These are phyloP conservation scores for Mactromeris polynyma DNA, from an alignment of 2,888 invertebrate species.

Conservation along the genomic window DNA sequence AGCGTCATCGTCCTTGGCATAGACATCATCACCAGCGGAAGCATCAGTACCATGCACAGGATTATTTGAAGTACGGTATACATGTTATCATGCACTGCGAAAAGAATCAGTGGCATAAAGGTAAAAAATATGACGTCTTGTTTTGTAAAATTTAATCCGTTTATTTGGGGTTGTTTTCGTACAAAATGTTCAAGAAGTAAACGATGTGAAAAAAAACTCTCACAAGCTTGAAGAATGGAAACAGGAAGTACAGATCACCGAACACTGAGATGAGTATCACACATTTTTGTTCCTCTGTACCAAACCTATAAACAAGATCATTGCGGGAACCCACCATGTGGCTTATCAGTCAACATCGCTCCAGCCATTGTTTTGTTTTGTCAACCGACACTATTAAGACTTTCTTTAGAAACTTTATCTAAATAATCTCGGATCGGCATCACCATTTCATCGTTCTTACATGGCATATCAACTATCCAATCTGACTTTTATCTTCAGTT, in stretches of 20 bases:
- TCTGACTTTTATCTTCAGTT: constrained; percentile 64
- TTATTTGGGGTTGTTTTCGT: neutral
- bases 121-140: too few relatives aligned
- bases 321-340: constrained; percentile 7
- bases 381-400: constrained; percentile 41
- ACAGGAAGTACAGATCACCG: constrained; percentile 33
- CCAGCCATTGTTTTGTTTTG: constrained; percentile 55
- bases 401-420: constrained; percentile 46
- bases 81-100: too few relatives aligned
- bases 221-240: neutral
- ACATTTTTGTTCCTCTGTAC: neutral
- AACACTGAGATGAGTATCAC: neutral
- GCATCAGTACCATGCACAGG: too few relatives aligned
- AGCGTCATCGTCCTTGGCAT: neutral
- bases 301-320: constrained; percentile 22
- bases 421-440: constrained; percentile 36
- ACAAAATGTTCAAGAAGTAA: neutral
- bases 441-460: constrained; percentile 32
- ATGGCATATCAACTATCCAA: constrained; percentile 45
- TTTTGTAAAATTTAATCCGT: neutral
- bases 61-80: too few relatives aligned
- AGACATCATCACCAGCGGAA: too few relatives aligned
- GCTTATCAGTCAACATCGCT: constrained; percentile 16
- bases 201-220: neutral
- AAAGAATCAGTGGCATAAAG: too few relatives aligned